phyloP scores from a whole-genome alignment of 2,797 vertebrate genomes.

The Ispidina picta region DNA sequence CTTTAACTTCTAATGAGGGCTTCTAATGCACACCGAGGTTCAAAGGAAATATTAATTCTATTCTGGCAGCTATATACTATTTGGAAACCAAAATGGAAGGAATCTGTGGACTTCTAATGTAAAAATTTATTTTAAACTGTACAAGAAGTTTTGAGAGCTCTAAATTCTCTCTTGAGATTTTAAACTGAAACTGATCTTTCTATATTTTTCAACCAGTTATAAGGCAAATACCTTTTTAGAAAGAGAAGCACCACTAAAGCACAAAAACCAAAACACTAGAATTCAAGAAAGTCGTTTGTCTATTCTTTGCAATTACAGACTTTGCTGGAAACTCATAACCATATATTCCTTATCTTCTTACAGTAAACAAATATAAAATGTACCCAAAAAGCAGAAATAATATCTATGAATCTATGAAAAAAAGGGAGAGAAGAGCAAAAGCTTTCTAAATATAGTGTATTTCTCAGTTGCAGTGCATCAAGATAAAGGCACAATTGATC shows the following conservation, averaged over 20 bases:
- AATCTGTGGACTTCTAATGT: conserved; percentile 25
- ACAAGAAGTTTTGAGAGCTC: conserved; percentile 52
- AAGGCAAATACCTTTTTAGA: conserved; percentile 35
- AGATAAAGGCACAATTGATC: background rate
- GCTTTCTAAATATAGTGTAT: background rate
- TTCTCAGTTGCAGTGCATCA: background rate
- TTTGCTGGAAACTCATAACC: background rate
- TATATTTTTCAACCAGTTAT: conserved; percentile 51
- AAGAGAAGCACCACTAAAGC: conserved; percentile 48
- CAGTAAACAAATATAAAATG: background rate
- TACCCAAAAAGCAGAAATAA: background rate
- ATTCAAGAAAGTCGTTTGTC: background rate
- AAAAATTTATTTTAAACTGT: conserved; percentile 42
- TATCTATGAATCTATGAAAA: no score
- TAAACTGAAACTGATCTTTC: conserved; percentile 43
- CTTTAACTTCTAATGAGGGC: background rate
- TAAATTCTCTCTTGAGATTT: conserved; percentile 59
- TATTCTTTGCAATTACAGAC: background rate
- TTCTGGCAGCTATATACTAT: conserved; percentile 50
- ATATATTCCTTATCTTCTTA: background rate
- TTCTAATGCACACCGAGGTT: background rate
- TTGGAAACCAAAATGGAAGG: conserved; percentile 34
- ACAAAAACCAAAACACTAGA: background rate
- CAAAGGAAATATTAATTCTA: conserved; percentile 47
- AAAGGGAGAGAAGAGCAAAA: background rate